Percentiles rank a stretch among this genome's conserved stretches.
Conservation (phyloP, 2,113 vertebrate genomes). For the Thinocorus orbignyianus region DNA sequence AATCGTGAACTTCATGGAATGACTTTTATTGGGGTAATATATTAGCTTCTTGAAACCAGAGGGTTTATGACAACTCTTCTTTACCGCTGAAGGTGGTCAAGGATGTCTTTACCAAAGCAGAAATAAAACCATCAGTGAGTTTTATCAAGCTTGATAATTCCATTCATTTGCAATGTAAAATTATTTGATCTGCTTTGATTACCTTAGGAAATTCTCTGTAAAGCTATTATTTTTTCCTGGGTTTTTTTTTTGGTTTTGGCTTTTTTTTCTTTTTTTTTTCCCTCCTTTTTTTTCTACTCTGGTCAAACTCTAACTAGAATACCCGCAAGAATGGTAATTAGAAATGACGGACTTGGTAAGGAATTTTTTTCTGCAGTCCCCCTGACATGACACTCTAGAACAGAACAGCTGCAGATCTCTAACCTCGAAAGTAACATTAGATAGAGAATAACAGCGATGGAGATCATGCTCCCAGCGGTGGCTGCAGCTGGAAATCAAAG, state of each 20-base stretch:
- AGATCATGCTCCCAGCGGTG: background rate
- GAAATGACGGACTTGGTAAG: background rate
- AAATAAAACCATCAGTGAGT: background rate
- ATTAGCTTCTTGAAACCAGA: background rate
- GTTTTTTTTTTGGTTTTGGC: no score
- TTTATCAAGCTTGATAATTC: background rate
- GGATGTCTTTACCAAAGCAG: background rate
- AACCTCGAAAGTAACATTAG: background rate
- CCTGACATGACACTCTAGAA: background rate
- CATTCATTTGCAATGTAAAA: background rate
- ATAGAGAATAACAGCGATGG: background rate
- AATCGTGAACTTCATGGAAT: background rate
- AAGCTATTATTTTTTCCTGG: background rate
- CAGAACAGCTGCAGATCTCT: background rate
- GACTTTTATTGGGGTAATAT: background rate
- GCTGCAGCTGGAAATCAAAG: background rate
- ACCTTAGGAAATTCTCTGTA: background rate
- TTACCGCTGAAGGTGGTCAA: background rate
- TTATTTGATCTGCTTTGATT: background rate
- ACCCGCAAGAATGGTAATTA: background rate
- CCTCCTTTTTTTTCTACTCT: background rate
- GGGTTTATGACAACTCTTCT: background rate
- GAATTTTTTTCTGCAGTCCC: background rate
- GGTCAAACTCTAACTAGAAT: accelerated
- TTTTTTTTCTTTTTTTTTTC: no score